Percentiles rank a stretch among this genome's conserved stretches.
phyloP scores from a whole-genome alignment of 2,797 vertebrate species.

The Karalla daura region DNA sequence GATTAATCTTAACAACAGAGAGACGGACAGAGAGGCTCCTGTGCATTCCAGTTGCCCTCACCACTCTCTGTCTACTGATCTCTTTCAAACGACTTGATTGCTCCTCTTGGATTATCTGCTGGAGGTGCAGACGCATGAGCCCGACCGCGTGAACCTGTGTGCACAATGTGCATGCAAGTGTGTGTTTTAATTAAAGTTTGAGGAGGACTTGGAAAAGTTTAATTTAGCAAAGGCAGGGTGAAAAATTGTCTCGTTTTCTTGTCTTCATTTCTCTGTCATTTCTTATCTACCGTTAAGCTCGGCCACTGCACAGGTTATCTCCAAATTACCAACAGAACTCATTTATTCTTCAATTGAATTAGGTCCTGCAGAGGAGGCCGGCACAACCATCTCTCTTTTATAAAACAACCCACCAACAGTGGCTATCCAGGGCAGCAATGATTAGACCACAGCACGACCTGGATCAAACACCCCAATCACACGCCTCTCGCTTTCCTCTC shows the following conservation, averaged over 20 bases:
- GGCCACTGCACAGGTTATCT: slow-evolving; percentile 82
- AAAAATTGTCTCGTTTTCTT: slow-evolving; percentile 82
- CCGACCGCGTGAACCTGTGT: slow-evolving; percentile 47
- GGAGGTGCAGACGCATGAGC: slow-evolving; percentile 33
- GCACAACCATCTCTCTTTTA: slow-evolving; percentile 64
- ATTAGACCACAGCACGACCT: slow-evolving; percentile 67
- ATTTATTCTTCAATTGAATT: slow-evolving; percentile 88
- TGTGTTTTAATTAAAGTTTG: slow-evolving; percentile 85
- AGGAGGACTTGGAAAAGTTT: slow-evolving; percentile 74
- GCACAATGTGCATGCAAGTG: slow-evolving; percentile 72
- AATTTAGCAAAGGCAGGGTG: slow-evolving; percentile 78
- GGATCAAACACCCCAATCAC: slow-evolving; percentile 76
- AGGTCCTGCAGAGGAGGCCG: slow-evolving; percentile 66
- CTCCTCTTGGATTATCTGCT: slow-evolving; percentile 74
- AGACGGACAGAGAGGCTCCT: slow-evolving; percentile 51
- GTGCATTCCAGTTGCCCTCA: slow-evolving; percentile 56
- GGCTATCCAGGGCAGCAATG: slow-evolving; percentile 54
- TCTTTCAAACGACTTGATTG: slow-evolving; percentile 68
- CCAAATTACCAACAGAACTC: slow-evolving; percentile 85
- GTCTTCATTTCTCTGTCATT: slow-evolving; percentile 77
- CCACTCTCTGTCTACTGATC: slow-evolving; percentile 66
- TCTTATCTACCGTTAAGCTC: slow-evolving; percentile 81
- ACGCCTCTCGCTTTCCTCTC: slow-evolving; percentile 44
- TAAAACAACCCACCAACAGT: slow-evolving; percentile 62
- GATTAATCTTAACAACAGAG: slow-evolving; percentile 73